A percentile compares a stretch with the other conserved stretches of the same genome.
phyloP scores from a whole-genome alignment of 2,797 vertebrate species.

The Cossypha heuglini region DNA sequence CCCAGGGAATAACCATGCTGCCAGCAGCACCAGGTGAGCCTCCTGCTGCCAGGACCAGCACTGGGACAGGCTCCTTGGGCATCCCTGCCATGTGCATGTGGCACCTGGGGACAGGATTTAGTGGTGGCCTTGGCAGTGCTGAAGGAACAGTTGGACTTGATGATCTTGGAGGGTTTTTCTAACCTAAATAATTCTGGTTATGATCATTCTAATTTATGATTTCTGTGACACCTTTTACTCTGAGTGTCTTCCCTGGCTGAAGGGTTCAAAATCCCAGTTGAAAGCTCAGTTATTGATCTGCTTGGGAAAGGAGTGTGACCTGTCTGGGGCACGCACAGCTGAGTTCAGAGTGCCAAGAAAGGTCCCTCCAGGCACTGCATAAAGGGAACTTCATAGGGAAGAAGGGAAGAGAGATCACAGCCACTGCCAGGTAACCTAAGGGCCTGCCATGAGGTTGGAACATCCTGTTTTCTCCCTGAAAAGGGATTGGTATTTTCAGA shows the following conservation, averaged over 20 bases:
- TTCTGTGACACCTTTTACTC: background rate
- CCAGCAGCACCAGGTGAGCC: background rate
- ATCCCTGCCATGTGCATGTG: background rate
- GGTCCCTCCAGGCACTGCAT: background rate
- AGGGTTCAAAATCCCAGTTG: background rate
- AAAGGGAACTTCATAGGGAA: background rate
- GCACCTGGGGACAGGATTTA: background rate
- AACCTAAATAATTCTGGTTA: background rate
- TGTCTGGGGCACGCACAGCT: background rate
- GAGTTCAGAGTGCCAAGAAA: background rate
- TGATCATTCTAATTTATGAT: background rate
- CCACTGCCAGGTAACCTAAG: background rate
- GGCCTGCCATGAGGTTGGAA: background rate
- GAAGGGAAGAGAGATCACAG: background rate
- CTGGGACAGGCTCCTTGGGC: background rate
- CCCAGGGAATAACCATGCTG: background rate
- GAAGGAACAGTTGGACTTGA: rapidly evolving
- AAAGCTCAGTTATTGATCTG: background rate
- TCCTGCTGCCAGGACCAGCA: background rate
- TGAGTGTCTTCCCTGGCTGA: background rate
- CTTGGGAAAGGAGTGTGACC: background rate
- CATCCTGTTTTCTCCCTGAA: rapidly evolving
- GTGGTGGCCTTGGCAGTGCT: background rate
- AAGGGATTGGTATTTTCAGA: background rate
- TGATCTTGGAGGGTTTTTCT: background rate